Evolutionary conservation across 2,888 invertebrate genomes (phyloP).

Genomic region (Xylota segnis): DNA sequence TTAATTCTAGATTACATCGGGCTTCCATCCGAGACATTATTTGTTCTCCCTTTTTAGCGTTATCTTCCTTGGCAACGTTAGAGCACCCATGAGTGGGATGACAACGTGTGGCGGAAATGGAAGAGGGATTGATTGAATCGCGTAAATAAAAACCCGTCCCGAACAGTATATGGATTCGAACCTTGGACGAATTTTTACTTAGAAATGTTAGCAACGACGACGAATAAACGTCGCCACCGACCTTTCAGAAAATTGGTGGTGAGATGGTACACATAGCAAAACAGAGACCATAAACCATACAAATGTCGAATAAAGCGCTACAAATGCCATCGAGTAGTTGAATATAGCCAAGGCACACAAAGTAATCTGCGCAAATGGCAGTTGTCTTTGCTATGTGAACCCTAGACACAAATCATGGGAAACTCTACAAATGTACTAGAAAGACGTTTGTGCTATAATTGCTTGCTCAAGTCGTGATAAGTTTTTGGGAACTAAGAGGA

Average conservation of each 20-base stretch:
- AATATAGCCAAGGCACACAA: neutral
- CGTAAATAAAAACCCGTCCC: neutral
- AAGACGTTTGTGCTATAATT: neutral
- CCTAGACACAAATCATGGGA: neutral
- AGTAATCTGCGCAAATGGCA: neutral
- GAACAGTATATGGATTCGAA: slow-evolving; percentile 10
- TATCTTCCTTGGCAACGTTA: slow-evolving; percentile 47
- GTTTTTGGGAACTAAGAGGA: no score
- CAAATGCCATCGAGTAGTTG: neutral
- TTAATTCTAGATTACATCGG: slow-evolving; percentile 29
- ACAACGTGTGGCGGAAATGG: slow-evolving; percentile 36
- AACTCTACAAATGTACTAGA: neutral
- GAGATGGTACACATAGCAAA: no score
- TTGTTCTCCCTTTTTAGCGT: slow-evolving; percentile 35
- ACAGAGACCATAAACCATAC: neutral
- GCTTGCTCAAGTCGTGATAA: no score
- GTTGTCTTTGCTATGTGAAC: neutral
- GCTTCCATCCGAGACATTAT: slow-evolving; percentile 53
- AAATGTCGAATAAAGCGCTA: neutral
- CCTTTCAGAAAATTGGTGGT: neutral
- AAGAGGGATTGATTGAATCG: slow-evolving; percentile 42
- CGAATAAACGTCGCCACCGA: slow-evolving; percentile 1
- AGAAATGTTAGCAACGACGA: neutral
- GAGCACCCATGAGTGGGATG: neutral
- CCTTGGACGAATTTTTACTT: neutral